Base-by-base conservation (phyloP, 2,113 vertebrate genomes). In the Acanthisitta chloris region DNA sequence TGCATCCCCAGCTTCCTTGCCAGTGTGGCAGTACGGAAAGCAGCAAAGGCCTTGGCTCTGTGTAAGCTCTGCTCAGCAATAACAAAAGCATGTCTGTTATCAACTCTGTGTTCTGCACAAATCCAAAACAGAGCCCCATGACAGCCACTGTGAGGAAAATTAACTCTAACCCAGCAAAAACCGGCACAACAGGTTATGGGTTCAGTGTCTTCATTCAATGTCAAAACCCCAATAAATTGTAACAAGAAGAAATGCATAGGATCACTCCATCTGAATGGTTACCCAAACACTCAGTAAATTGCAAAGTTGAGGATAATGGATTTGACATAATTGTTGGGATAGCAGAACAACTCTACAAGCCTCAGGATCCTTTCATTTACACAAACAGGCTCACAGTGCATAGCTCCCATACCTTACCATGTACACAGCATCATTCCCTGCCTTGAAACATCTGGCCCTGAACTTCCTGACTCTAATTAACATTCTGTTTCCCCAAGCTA, bases 401-500 rank as follows among this genome's bases (percentile, higher is more conserved):
- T 6, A 69, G 24, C 5, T 82, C 8, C 67, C 38, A 10, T 48
- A 45, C 25, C 42, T 88, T 77, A 31, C 48, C n/a, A 15, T 8
- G 18, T 23, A 54, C 49, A 40, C 36, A 76, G 36, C 46, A 31
- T 2, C 14, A 58, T 67, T 74, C 51, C 46, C 48, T 94, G 40
- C 31, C n/a, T 51, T 45, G 62, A 92, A 94, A 90, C 78, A 85
- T 69, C 88, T 82, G 52, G 52, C 52, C 42, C 18, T 91, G 61
- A 90, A 69, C 78, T 85, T 94, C 78, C 28, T 79, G 70, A 67
- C 48, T 92, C 57, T 82, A 90, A 93, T 91, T 96, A 93, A 38
- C 38, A 45, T 74, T 88, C 49, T 71, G 25, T 86, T 86, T 81
- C 52, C 45, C 38, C 9, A 67, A 67, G 64, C 4, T 59, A 45